Conservation (phyloP, 2,113 vertebrate species). For the human region DNA sequence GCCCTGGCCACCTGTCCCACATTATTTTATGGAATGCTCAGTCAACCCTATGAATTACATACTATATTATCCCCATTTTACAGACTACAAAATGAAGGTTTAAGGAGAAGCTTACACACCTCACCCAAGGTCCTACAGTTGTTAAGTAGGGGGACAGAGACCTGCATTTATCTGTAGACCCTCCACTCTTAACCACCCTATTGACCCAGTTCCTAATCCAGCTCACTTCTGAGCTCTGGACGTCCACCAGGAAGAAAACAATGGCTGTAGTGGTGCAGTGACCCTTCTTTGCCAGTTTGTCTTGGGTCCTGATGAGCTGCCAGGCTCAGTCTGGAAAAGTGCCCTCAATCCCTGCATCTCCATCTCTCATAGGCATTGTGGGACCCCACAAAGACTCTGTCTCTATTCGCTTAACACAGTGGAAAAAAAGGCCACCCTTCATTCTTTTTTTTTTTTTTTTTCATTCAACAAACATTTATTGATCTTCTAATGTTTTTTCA, state of each 20-base stretch:
- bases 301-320: not conserved
- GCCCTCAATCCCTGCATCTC: not conserved
- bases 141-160: not conserved
- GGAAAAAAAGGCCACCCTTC: not conserved
- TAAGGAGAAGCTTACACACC: not conserved
- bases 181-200: not conserved
- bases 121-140: not conserved
- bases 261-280: not conserved
- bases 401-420: not conserved
- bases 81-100: not conserved
- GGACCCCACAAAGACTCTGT: not conserved
- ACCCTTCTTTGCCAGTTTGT: not conserved
- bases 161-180: not conserved
- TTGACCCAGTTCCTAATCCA: not conserved
- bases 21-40: not conserved
- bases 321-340: not conserved
- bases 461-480: not conserved
- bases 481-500: not conserved
- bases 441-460: not conserved
- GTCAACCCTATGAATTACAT: not conserved
- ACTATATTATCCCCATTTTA: not conserved
- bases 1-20: not conserved
- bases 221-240: not conserved
- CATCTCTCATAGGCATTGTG: not conserved
- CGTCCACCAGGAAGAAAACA: not conserved